These are phyloP conservation scores for Terrapene triunguis DNA, from an alignment of 2,113 vertebrate species.

Conservation along the genomic window DNA sequence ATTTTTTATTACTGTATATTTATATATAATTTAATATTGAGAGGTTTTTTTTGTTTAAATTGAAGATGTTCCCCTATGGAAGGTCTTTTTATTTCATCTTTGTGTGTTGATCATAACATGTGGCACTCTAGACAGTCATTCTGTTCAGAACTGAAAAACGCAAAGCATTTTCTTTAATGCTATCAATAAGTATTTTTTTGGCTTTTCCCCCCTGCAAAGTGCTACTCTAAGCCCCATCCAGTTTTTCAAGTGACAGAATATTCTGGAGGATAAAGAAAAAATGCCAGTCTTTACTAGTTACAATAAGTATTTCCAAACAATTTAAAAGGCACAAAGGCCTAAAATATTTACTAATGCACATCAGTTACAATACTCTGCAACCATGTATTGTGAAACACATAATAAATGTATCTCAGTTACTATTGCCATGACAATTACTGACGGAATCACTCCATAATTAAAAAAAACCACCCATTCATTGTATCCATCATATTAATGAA, in stretches of 20 bases:
- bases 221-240: neutral
- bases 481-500: neutral
- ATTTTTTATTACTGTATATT: neutral
- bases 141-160: slow-evolving; percentile 44
- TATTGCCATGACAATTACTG: slow-evolving; percentile 47
- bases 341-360: slow-evolving; percentile 47
- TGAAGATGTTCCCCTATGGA: neutral
- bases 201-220: slow-evolving; percentile 18
- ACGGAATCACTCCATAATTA: slow-evolving; percentile 25
- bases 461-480: neutral
- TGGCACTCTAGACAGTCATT: slow-evolving; percentile 54
- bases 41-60: slow-evolving; percentile 7
- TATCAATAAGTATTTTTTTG: slow-evolving; percentile 44
- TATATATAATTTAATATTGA: slow-evolving; percentile 4
- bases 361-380: slow-evolving; percentile 29
- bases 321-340: slow-evolving; percentile 40
- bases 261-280: slow-evolving; percentile 36
- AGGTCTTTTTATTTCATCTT: slow-evolving; percentile 37
- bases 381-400: slow-evolving; percentile 23
- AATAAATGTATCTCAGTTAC: slow-evolving; percentile 54
- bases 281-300: slow-evolving; percentile 46
- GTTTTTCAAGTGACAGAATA: slow-evolving; percentile 42
- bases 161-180: slow-evolving; percentile 39
- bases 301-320: slow-evolving; percentile 34
- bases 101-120: slow-evolving; percentile 46